Conservation (phyloP, 1,140 invertebrate species). For the Hirudo medicinalis region DNA sequence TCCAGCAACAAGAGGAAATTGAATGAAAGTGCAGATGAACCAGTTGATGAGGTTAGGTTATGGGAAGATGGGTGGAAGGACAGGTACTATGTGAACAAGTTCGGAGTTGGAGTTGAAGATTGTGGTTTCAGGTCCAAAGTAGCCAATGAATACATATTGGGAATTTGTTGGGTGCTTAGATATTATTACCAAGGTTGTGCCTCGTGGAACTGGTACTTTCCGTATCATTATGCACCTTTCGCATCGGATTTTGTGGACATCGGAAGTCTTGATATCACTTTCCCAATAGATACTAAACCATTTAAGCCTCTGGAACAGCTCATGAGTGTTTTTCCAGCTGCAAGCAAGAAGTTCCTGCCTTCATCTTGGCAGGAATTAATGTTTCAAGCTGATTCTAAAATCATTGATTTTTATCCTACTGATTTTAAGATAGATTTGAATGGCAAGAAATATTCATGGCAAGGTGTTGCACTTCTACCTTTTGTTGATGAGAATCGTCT, state of each 20-base stretch:
- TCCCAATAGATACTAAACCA: conserved; percentile 73
- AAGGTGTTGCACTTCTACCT: conserved; percentile 90
- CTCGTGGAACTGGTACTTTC: conserved; percentile 99
- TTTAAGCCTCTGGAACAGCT: conserved; percentile 94
- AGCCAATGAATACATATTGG: conserved; percentile 80
- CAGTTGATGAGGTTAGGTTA: conserved; percentile 80
- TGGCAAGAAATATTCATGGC: conserved; percentile 99
- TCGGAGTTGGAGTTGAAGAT: conserved; percentile 69
- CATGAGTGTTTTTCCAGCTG: conserved; percentile 98
- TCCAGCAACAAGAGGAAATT: conserved; percentile 38
- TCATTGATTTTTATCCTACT: conserved; percentile 97
- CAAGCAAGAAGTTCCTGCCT: conserved; percentile 82
- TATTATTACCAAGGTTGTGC: conserved; percentile 99
- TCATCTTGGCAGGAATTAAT: conserved; percentile 84
- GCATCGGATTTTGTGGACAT: conserved; percentile 96
- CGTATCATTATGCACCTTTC: conserved; percentile 99
- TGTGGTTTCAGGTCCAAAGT: conserved; percentile 75
- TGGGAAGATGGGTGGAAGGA: conserved; percentile 98
- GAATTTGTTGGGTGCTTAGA: conserved; percentile 90
- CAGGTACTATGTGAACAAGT: conserved; percentile 91
- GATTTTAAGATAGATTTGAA: conserved; percentile 96
- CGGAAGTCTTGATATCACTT: conserved; percentile 64
- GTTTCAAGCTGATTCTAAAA: conserved; percentile 76
- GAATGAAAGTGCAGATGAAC: conserved; percentile 43
- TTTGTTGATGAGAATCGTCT: conserved; percentile 91